These are phyloP conservation scores for Chironex yamaguchii DNA, from an alignment of 30 jellyfish, hydroid and myxozoan genomes.

Conservation along the genomic window DNA sequence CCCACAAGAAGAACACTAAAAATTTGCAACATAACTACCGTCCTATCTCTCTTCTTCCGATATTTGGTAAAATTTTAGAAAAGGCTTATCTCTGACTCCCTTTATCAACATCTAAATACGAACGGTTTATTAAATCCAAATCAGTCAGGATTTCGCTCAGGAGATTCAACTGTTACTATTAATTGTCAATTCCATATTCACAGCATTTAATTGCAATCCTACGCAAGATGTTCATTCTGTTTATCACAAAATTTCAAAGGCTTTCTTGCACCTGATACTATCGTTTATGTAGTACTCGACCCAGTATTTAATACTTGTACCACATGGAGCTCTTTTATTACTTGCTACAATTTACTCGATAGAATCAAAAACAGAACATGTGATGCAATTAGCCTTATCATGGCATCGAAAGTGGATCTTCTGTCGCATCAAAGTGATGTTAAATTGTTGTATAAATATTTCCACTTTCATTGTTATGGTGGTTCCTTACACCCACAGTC, in stretches of 20 bases:
- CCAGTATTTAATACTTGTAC: no score
- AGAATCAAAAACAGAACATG: no score
- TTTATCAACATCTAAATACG: neutral
- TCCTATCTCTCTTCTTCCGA: slow-evolving; percentile 33
- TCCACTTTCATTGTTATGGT: no score
- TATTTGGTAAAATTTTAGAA: slow-evolving; percentile 33
- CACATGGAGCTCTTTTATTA: no score
- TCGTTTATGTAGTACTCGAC: no score
- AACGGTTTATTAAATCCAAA: slow-evolving; percentile 15
- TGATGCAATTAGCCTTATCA: no score
- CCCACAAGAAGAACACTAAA: slow-evolving; percentile 55
- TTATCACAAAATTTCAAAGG: slow-evolving; percentile 67
- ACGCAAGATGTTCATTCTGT: slow-evolving; percentile 57
- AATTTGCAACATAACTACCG: slow-evolving; percentile 15
- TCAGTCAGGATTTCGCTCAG: slow-evolving; percentile 21
- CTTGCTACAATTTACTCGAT: no score
- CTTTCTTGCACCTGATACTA: no score
- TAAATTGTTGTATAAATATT: no score
- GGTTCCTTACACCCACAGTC: no score
- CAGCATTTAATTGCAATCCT: slow-evolving; percentile 68
- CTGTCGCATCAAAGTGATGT: no score
- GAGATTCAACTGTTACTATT: slow-evolving; percentile 58
- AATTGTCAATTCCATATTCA: slow-evolving; percentile 27
- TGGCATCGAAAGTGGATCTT: no score
- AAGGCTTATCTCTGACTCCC: slow-evolving; percentile 52